Base-by-base conservation (phyloP, 2,797 vertebrate genomes). In the Tapirus indicus region DNA sequence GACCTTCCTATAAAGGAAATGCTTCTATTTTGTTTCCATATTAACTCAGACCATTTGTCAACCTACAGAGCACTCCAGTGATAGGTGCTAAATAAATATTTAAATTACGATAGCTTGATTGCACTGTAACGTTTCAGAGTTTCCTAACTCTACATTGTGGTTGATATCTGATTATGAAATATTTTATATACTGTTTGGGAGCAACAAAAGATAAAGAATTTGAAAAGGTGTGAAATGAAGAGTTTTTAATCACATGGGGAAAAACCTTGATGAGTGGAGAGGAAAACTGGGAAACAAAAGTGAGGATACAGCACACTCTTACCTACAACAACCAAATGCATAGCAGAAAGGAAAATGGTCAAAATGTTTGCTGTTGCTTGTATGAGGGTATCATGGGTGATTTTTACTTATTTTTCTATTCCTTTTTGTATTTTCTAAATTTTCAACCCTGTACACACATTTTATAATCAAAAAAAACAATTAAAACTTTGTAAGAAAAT, bases 11-110 rank as follows among this genome's bases (percentile, higher is more conserved):
- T 38, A 64, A 85, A 97, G 60, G 68, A 85, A 90, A 71, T 69
- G 2, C n/a, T 79, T 90, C 56, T 95, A 16, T 87, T 94, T 96
- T 94, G 58, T 96, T 94, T 95, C 95, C 35, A 25, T 88, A 54
- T 88, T 80, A 77, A 77, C 23, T 56, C 27, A 44, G 64, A 52
- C 29, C 54, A 77, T 95, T 82, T 93, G 82, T 97, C 78, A 92
- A 18, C 68, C 27, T 80, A 5, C 44, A 80, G 52, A 94, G 54
- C 71, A 77, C 82, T 68, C 80, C 89, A 91, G 49, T 89, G 92
- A 89, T 78, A 94, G 89, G 77, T 60, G 41, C 80, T 91, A 29
- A 91, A 80, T 96, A 96, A 94, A 96, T 96, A 91, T 91, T 97
- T 96, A 93, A 92, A 91, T 92, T 95, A 86, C 0, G 27, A 88